These are phyloP conservation scores for Muscina levida DNA, from an alignment of 2,888 invertebrate species.

Conservation along the genomic window DNA sequence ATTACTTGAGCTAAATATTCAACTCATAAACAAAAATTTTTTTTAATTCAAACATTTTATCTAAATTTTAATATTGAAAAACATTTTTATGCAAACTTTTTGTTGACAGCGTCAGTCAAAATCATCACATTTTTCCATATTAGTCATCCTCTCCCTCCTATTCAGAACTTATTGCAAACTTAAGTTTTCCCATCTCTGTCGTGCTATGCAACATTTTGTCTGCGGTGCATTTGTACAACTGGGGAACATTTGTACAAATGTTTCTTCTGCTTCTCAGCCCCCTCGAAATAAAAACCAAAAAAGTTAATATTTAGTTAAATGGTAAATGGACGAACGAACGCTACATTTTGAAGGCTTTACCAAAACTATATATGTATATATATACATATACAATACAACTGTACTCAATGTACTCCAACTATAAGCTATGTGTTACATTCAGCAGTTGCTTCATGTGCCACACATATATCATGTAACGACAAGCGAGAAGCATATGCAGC, in stretches of 20 bases:
- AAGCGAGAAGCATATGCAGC: not conserved
- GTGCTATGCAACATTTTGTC: slow-evolving; percentile 29
- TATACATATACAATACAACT: slow-evolving; percentile 33
- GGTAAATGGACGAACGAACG: slow-evolving; percentile 36
- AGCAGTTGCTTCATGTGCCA: not conserved
- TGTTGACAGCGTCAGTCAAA: too few relatives aligned
- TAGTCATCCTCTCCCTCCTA: too few relatives aligned
- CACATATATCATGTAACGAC: slow-evolving; percentile 3
- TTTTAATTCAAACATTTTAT: too few relatives aligned
- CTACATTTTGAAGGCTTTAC: slow-evolving; percentile 44
- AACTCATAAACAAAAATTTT: too few relatives aligned
- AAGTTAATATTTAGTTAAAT: slow-evolving; percentile 54
- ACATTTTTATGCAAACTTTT: too few relatives aligned
- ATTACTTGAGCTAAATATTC: too few relatives aligned
- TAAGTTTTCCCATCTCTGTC: not conserved
- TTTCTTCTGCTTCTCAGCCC: too few relatives aligned
- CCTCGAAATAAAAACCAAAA: slow-evolving; percentile 31
- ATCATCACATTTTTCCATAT: too few relatives aligned
- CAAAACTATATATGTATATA: slow-evolving; percentile 35
- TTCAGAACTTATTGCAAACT: too few relatives aligned
- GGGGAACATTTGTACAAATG: slow-evolving; percentile 7
- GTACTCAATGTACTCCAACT: too few relatives aligned
- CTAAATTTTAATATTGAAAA: too few relatives aligned
- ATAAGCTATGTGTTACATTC: too few relatives aligned
- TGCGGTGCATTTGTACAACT: slow-evolving; percentile 28